phyloP scores from a whole-genome alignment of 2,113 vertebrate genomes.

The Pheucticus melanocephalus region DNA sequence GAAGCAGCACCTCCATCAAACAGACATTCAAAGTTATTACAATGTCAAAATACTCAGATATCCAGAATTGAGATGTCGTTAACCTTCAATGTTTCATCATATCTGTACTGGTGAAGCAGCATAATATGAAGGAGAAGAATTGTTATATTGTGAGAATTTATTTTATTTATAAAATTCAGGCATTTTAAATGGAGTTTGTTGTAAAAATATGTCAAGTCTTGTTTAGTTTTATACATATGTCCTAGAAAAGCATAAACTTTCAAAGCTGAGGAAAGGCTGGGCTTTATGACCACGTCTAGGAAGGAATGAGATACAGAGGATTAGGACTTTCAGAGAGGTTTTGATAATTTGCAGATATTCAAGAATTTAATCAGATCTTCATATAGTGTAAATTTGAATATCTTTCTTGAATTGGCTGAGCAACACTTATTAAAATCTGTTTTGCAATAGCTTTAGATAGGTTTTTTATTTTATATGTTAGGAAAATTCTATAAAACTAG shows the following conservation, averaged over 20 bases:
- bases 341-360: background rate
- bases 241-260: background rate
- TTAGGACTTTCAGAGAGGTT: background rate
- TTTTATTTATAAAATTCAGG: background rate
- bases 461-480: background rate
- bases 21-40: background rate
- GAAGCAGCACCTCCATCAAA: background rate
- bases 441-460: background rate
- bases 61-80: background rate
- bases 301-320: background rate
- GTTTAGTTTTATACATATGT: background rate
- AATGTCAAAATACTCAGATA: background rate
- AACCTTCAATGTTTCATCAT: background rate
- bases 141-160: fast-evolving
- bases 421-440: background rate
- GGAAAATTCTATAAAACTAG: background rate
- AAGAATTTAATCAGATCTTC: background rate
- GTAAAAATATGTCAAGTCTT: background rate
- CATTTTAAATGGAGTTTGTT: background rate
- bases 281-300: background rate
- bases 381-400: background rate
- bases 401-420: background rate
- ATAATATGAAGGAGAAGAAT: background rate
- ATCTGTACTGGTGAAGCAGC: background rate
- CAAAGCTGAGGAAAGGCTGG: background rate